Percentiles rank a stretch among this genome's conserved stretches.
Conservation (phyloP, 1,140 invertebrate genomes). For the Nephotettix cincticeps region DNA sequence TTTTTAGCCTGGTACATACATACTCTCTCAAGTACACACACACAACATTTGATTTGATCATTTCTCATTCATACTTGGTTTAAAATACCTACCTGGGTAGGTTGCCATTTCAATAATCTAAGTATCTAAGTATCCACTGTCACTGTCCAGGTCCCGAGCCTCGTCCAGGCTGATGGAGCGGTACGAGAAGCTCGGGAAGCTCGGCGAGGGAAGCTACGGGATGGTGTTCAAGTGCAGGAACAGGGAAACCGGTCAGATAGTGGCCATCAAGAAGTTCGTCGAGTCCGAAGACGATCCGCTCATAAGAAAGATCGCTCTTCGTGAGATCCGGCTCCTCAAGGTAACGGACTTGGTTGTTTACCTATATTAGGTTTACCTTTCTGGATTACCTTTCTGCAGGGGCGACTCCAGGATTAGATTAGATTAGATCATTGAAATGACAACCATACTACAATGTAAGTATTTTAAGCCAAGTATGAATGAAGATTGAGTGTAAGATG, state of each 20-base stretch:
- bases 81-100: no score
- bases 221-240: slow-evolving; percentile 98
- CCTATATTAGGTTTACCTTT: neutral
- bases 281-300: slow-evolving; percentile 98
- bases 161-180: slow-evolving; percentile 94
- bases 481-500: no score
- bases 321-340: slow-evolving; percentile 97
- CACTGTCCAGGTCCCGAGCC: slow-evolving; percentile 73
- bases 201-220: slow-evolving; percentile 98
- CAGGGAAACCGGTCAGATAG: slow-evolving; percentile 90
- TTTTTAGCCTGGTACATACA: no score
- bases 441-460: no score
- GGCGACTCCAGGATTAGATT: no score
- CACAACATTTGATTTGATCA: no score
- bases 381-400: no score
- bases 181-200: slow-evolving; percentile 94
- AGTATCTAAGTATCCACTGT: no score
- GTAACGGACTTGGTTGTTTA: slow-evolving; percentile 56
- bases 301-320: slow-evolving; percentile 95
- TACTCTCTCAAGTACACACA: neutral
- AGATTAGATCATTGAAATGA: no score
- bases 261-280: slow-evolving; percentile 98
- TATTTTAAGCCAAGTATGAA: no score
- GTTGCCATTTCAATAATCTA: no score
- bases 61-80: no score